Base-by-base conservation (phyloP, 2,797 vertebrate species). In the Heteromormyrus szaboi region DNA sequence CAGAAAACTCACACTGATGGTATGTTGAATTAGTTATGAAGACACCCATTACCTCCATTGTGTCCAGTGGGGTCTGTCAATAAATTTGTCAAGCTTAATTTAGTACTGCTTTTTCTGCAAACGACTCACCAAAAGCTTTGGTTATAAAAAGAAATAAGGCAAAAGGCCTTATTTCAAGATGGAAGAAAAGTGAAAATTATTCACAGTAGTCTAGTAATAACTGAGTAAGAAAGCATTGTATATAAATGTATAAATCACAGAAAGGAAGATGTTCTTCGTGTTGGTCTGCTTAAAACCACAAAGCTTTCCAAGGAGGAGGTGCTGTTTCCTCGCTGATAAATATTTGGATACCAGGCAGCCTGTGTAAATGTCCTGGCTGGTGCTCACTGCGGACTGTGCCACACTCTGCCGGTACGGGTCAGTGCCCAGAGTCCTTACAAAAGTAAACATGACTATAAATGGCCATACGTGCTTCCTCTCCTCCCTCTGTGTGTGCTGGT, bases 391-490 rank as follows among this genome's bases (percentile, higher is more conserved):
- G 22, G 44, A 44, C 17, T 56, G 54, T 54, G 79, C 59, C 81
- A 37, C 25, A 90, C 92, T 93, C 89, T 93, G 93, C 84, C 51
- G 25, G 25, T 59, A 89, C 93, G 91, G 91, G 94, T 96, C 95
- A 94, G 92, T 86, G 92, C 95, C 93, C 93, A 95, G 93, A 93
- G 93, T 93, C 90, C 93, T 94, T 93, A 93, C 93, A 93, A 90
- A 95, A 95, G 95, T 95, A 96, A 96, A 97, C 96, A 95, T 95
- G 95, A 94, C 96, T 96, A 96, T 96, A 96, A 95, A 96, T 95
- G 96, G 96, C 93, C 95, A 96, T 92, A 93, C 91, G 90, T 91
- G 93, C 88, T 91, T 86, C 88, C 89, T 84, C 87, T 76, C 85
- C 89, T 93, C 92, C 91, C 89, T 92, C 89, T 89, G 90, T 91